phyloP scores from a whole-genome alignment of 2,797 vertebrate genomes.

The Gephyroberyx darwinii region DNA sequence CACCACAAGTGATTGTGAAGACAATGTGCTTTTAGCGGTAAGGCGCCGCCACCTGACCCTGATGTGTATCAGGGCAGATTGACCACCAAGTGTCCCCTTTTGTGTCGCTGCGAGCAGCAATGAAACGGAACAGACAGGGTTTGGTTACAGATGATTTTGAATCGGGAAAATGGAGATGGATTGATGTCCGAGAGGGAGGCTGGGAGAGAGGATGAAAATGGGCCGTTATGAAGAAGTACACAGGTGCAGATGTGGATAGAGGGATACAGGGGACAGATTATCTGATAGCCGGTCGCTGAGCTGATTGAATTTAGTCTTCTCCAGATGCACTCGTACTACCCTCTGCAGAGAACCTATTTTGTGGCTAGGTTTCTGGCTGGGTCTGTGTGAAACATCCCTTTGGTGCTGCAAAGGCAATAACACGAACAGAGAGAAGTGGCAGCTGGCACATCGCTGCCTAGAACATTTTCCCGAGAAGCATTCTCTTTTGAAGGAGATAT shows the following conservation, averaged over 20 bases:
- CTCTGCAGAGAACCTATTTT: slow-evolving; percentile 43
- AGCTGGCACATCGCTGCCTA: slow-evolving; percentile 55
- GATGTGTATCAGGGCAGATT: slow-evolving; percentile 11
- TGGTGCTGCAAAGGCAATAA: slow-evolving; percentile 50
- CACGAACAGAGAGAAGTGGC: slow-evolving; percentile 41
- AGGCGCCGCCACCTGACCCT: not conserved
- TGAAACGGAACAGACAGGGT: not conserved
- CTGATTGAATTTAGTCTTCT: slow-evolving; percentile 55
- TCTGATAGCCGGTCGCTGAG: slow-evolving; percentile 24
- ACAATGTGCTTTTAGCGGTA: slow-evolving; percentile 2
- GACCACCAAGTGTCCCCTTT: slow-evolving; percentile 17
- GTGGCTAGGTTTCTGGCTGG: slow-evolving; percentile 41
- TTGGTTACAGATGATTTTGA: slow-evolving; percentile 3
- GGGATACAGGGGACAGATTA: slow-evolving; percentile 33
- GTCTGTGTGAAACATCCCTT: slow-evolving; percentile 44
- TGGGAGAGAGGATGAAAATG: slow-evolving; percentile 15
- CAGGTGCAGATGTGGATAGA: slow-evolving; percentile 50
- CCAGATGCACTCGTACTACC: slow-evolving; percentile 49
- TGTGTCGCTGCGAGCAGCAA: slow-evolving; percentile 15
- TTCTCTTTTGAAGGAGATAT: slow-evolving; percentile 53
- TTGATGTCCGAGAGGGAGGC: not conserved
- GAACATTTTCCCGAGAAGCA: slow-evolving; percentile 33
- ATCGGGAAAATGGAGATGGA: slow-evolving; percentile 25
- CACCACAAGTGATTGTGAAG: slow-evolving; percentile 15
- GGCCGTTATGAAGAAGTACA: slow-evolving; percentile 44